phyloP scores from a whole-genome alignment of 2,888 invertebrate species.

The Eupeodes latifasciatus region DNA sequence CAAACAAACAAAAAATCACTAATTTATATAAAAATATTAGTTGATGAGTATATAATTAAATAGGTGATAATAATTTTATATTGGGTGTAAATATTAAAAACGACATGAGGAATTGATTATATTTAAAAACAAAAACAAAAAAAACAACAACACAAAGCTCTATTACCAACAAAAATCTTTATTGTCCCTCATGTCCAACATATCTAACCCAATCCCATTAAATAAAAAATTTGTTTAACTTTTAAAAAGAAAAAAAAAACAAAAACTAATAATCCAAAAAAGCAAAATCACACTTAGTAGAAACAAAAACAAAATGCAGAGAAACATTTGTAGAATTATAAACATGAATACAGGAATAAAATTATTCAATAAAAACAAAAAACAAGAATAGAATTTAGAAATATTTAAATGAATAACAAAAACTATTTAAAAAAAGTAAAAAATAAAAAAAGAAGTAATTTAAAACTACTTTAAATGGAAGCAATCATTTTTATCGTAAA shows the following conservation, averaged over 20 bases:
- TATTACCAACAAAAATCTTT: constrained; percentile 69
- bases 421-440: constrained; percentile 65
- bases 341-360: constrained; percentile 74
- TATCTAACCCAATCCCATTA: constrained; percentile 51
- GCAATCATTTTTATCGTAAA: constrained; percentile 76
- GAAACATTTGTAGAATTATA: constrained; percentile 68
- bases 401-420: constrained; percentile 40
- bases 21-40: constrained; percentile 63
- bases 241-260: constrained; percentile 14
- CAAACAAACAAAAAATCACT: constrained; percentile 29
- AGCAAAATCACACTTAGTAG: constrained; percentile 63
- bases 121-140: constrained; percentile 48
- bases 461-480: constrained; percentile 76
- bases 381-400: constrained; percentile 65
- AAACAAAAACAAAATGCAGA: constrained; percentile 56
- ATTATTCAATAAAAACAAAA: constrained; percentile 67
- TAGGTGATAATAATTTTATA: constrained; percentile 68
- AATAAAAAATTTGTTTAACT: constrained; percentile 43
- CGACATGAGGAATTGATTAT: constrained; percentile 76
- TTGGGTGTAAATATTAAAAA: constrained; percentile 69
- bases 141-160: neutral
- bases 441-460: constrained; percentile 61
- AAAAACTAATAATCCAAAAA: constrained; percentile 29
- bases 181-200: constrained; percentile 71
- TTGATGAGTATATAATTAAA: constrained; percentile 48